Evolutionary conservation across 2,797 vertebrate genomes (phyloP).

Genomic region (Periophthalmus magnuspinnatus): DNA sequence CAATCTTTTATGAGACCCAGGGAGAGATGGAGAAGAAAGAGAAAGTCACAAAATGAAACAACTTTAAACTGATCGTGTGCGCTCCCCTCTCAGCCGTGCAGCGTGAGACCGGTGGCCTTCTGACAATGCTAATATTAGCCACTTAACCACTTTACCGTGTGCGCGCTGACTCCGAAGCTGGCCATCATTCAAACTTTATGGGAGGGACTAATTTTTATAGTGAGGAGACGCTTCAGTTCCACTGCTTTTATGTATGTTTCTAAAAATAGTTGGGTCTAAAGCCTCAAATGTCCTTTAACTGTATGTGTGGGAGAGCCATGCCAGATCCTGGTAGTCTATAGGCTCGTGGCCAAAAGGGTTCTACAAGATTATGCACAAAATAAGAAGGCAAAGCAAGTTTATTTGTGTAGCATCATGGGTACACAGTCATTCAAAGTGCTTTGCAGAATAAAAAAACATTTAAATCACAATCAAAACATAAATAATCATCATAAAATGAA

Average conservation of each 20-base stretch:
- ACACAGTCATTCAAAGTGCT: too few relatives aligned
- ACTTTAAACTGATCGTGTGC: slow-evolving; percentile 58
- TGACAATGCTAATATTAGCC: slow-evolving; percentile 59
- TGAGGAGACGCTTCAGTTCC: slow-evolving; percentile 19
- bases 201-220: slow-evolving; percentile 34
- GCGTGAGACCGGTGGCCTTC: slow-evolving; percentile 39
- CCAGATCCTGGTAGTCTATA: background rate
- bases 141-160: slow-evolving; percentile 34
- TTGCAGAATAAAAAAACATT: too few relatives aligned
- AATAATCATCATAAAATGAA: too few relatives aligned
- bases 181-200: slow-evolving; percentile 46
- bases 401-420: too few relatives aligned
- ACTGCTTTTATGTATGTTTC: slow-evolving; percentile 16
- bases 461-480: too few relatives aligned
- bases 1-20: slow-evolving; percentile 71
- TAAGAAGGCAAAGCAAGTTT: too few relatives aligned
- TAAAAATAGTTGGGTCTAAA: slow-evolving; percentile 15
- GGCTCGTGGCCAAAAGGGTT: background rate
- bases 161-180: slow-evolving; percentile 37
- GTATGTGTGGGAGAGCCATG: background rate
- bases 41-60: slow-evolving; percentile 66
- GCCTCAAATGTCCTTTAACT: background rate
- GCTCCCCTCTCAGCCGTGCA: slow-evolving; percentile 37
- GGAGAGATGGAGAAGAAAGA: slow-evolving; percentile 51
- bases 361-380: background rate